These are phyloP conservation scores for Buphagus erythrorhynchus DNA, from an alignment of 2,797 vertebrate species.

Conservation along the genomic window DNA sequence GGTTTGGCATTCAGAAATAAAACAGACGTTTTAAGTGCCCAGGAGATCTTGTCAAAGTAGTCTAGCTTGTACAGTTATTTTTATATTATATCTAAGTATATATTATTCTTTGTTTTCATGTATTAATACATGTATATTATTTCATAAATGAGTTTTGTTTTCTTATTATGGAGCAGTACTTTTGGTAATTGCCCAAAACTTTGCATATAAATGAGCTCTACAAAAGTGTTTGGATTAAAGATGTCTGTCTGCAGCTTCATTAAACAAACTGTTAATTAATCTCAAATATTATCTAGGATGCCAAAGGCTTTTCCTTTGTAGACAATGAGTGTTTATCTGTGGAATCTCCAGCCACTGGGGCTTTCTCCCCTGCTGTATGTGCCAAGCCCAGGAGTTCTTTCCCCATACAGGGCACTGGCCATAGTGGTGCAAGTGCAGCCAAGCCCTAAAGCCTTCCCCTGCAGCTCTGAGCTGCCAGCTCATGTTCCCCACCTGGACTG, in stretches of 20 bases:
- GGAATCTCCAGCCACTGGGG: conserved; percentile 16
- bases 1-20: conserved; percentile 62
- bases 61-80: conserved; percentile 60
- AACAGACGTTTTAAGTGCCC: conserved; percentile 54
- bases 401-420: neutral
- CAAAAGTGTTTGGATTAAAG: conserved; percentile 53
- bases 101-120: conserved; percentile 29
- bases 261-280: conserved; percentile 62
- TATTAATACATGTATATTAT: conserved; percentile 27
- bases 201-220: conserved; percentile 8
- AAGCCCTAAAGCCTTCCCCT: neutral
- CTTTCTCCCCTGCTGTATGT: neutral
- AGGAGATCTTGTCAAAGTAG: conserved; percentile 53
- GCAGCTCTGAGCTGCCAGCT: neutral
- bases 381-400: neutral
- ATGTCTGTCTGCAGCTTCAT: conserved; percentile 33
- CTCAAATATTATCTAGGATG: conserved; percentile 23
- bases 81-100: conserved; percentile 7
- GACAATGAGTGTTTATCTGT: conserved; percentile 6
- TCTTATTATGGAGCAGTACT: conserved; percentile 19
- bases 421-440: neutral
- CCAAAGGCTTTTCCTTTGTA: conserved; percentile 16
- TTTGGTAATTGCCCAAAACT: neutral
- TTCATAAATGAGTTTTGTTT: conserved; percentile 41
- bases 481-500: neutral